Conservation (phyloP, 2,888 invertebrate species). For the Orthonychiurus folsomi region DNA sequence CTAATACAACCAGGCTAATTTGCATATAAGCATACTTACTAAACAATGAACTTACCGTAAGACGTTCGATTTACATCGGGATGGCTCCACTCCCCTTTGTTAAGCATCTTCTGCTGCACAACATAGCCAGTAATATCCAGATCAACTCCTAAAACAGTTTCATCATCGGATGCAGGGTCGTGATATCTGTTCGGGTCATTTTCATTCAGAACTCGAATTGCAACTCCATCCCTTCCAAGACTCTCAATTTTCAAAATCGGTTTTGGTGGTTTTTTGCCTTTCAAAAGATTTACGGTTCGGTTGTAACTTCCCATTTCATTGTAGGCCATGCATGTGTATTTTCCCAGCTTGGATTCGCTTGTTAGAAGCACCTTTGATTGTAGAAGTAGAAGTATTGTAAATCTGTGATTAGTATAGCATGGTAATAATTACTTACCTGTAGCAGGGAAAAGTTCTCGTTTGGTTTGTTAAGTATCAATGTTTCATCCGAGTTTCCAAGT, state of each 20-base stretch:
- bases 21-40: not conserved
- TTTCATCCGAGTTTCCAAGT: constrained; percentile 31
- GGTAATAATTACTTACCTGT: constrained; percentile 27
- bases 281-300: constrained; percentile 30
- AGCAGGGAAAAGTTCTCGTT: constrained; percentile 38
- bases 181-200: constrained; percentile 24
- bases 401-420: no score
- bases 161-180: constrained; percentile 28
- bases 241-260: constrained; percentile 28
- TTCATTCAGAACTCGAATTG: constrained; percentile 29
- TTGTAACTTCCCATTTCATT: constrained; percentile 32
- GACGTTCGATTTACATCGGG: constrained; percentile 16
- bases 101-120: constrained; percentile 40
- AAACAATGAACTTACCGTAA: constrained; percentile 8
- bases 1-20: not conserved
- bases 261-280: constrained; percentile 37
- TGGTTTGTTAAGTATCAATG: constrained; percentile 28
- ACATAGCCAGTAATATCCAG: constrained; percentile 37
- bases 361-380: constrained; percentile 29
- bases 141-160: constrained; percentile 32
- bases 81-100: constrained; percentile 34
- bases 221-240: constrained; percentile 30
- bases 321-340: constrained; percentile 32
- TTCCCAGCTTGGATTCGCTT: constrained; percentile 31
- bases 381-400: not conserved